Conservation (phyloP, 2,797 vertebrate genomes). For the Pachyuromys duprasi region DNA sequence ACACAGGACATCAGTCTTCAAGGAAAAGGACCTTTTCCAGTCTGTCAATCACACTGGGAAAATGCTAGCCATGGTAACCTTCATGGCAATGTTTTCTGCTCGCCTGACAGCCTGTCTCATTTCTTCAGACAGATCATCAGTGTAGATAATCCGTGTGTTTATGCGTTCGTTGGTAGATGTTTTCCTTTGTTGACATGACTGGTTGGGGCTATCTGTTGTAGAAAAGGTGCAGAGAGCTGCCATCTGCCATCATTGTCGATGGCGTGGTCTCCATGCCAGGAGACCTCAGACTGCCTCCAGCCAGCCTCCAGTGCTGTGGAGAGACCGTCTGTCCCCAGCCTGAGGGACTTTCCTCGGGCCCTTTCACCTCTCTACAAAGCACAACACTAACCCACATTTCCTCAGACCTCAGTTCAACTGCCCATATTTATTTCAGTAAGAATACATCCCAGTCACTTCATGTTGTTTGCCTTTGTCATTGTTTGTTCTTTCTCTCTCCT, state of each 20-base stretch:
- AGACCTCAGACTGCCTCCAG: slow-evolving; percentile 85
- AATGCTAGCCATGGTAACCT: slow-evolving; percentile 82
- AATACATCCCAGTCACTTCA: slow-evolving; percentile 70
- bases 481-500: background rate
- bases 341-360: slow-evolving; percentile 34
- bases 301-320: slow-evolving; percentile 85
- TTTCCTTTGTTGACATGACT: slow-evolving; percentile 80
- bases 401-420: slow-evolving; percentile 84
- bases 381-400: slow-evolving; percentile 90
- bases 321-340: slow-evolving; percentile 79
- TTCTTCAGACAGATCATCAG: slow-evolving; percentile 72
- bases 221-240: slow-evolving; percentile 76
- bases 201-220: slow-evolving; percentile 77
- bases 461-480: slow-evolving; percentile 57
- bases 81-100: slow-evolving; percentile 67
- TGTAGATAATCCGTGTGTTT: slow-evolving; percentile 84
- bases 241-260: slow-evolving; percentile 73
- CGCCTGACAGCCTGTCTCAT: background rate
- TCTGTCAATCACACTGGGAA: slow-evolving; percentile 82
- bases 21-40: slow-evolving; percentile 80
- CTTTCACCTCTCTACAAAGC: slow-evolving; percentile 87
- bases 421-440: slow-evolving; percentile 89
- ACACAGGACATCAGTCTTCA: slow-evolving; percentile 88
- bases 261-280: slow-evolving; percentile 82
- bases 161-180: slow-evolving; percentile 76